Evolutionary conservation across 2,888 invertebrate species (phyloP).

Genomic region (Brachycybe producta): DNA sequence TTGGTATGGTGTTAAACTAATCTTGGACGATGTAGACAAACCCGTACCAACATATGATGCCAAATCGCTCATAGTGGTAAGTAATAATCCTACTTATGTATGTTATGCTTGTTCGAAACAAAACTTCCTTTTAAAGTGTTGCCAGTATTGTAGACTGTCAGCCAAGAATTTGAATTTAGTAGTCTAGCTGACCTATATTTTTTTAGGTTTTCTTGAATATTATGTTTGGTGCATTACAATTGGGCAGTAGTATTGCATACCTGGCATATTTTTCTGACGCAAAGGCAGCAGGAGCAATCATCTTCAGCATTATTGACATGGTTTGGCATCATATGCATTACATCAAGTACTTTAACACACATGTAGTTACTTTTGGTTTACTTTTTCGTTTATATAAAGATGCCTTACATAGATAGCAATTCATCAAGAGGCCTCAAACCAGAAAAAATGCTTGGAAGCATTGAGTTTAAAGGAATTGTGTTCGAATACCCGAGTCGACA

Average conservation of each 20-base stretch:
- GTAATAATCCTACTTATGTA: constrained; percentile 27
- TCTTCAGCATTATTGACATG: constrained; percentile 60
- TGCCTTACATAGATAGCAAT: constrained; percentile 56
- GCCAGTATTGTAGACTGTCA: not conserved
- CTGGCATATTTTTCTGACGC: constrained; percentile 58
- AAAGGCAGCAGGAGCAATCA: constrained; percentile 55
- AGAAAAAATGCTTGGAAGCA: constrained; percentile 43
- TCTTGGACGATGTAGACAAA: constrained; percentile 47
- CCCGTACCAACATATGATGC: constrained; percentile 50
- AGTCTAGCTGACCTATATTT: not conserved
- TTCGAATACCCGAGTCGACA: constrained; percentile 65
- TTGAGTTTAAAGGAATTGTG: constrained; percentile 51
- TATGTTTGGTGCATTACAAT: constrained; percentile 60
- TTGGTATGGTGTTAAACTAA: constrained; percentile 64
- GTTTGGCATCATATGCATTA: constrained; percentile 24
- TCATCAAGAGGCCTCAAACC: constrained; percentile 48
- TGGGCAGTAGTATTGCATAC: constrained; percentile 60
- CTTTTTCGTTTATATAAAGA: constrained; percentile 25
- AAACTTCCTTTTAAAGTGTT: not conserved
- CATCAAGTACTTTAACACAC: not conserved
- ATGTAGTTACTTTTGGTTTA: not conserved
- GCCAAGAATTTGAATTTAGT: not conserved
- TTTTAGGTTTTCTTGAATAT: constrained; percentile 67
- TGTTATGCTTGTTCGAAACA: not conserved
- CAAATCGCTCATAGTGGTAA: constrained; percentile 55